phyloP scores from a whole-genome alignment of 2,113 vertebrate species.

The Saguinus midas region DNA sequence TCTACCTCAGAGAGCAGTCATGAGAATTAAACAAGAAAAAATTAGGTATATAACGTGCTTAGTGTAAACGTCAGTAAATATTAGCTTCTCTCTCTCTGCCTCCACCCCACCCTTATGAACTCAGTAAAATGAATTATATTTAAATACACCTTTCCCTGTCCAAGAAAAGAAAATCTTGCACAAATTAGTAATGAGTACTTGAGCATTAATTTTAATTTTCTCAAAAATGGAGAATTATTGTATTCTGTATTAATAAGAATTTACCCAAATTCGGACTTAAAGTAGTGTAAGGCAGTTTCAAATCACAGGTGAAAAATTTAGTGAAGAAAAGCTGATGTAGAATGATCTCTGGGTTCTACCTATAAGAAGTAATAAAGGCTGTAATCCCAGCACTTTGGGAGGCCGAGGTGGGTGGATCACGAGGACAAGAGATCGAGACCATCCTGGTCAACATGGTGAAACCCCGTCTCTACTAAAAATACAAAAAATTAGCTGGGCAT shows the following conservation, averaged over 20 bases:
- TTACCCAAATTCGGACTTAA: slow-evolving; percentile 2
- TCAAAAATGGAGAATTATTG: neutral
- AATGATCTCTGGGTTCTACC: neutral
- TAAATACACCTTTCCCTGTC: neutral
- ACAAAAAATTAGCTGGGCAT: too few species aligned
- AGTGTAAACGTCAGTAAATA: slow-evolving; percentile 4
- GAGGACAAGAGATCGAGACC: too few species aligned
- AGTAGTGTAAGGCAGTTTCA: neutral
- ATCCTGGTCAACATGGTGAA: too few species aligned
- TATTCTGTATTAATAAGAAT: neutral
- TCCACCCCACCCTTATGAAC: neutral
- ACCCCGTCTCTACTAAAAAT: too few species aligned
- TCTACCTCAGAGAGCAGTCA: neutral
- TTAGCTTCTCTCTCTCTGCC: neutral
- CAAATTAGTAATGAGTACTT: neutral
- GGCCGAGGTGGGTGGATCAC: too few species aligned
- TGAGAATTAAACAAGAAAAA: neutral
- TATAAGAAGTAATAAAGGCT: neutral
- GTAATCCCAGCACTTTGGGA: too few species aligned
- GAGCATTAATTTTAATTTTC: slow-evolving; percentile 38
- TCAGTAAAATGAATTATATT: neutral
- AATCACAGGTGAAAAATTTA: neutral
- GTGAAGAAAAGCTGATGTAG: neutral
- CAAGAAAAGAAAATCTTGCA: slow-evolving; percentile 29
- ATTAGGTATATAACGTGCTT: neutral